Conservation (phyloP, 2,888 invertebrate genomes). For the Andrena hattorfiana region DNA sequence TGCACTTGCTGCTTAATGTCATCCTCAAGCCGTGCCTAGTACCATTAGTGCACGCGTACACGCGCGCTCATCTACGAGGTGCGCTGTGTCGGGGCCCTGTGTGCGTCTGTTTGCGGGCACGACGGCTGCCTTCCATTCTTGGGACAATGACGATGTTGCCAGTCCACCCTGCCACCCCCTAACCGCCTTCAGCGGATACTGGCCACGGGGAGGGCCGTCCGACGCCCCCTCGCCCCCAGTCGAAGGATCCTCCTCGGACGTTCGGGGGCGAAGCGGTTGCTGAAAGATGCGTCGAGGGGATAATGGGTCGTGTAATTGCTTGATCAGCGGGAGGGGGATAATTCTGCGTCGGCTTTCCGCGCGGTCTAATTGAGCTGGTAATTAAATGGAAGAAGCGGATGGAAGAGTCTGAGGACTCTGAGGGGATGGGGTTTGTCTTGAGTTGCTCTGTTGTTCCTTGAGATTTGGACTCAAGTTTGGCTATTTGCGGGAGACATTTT, state of each 20-base stretch:
- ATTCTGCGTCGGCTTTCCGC: constrained; percentile 10
- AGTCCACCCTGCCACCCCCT: constrained; percentile 7
- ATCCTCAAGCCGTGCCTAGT: constrained; percentile 76
- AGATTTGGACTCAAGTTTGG: neutral
- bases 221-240: neutral
- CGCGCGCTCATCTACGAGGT: constrained; percentile 43
- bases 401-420: neutral
- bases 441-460: neutral
- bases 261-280: neutral
- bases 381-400: constrained; percentile 15
- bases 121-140: constrained; percentile 59
- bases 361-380: constrained; percentile 18
- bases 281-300: constrained; percentile 33
- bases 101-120: constrained; percentile 29
- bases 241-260: constrained; percentile 4
- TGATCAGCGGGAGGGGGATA: constrained; percentile 9
- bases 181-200: neutral
- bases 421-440: neutral
- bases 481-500: no score
- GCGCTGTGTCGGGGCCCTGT: constrained; percentile 22
- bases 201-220: constrained; percentile 4
- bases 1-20: constrained; percentile 77
- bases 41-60: constrained; percentile 74
- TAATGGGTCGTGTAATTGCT: constrained; percentile 35
- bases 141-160: constrained; percentile 62